Evolutionary conservation across 1,140 invertebrate species (phyloP).

Genomic region (Penaeus chinensis): DNA sequence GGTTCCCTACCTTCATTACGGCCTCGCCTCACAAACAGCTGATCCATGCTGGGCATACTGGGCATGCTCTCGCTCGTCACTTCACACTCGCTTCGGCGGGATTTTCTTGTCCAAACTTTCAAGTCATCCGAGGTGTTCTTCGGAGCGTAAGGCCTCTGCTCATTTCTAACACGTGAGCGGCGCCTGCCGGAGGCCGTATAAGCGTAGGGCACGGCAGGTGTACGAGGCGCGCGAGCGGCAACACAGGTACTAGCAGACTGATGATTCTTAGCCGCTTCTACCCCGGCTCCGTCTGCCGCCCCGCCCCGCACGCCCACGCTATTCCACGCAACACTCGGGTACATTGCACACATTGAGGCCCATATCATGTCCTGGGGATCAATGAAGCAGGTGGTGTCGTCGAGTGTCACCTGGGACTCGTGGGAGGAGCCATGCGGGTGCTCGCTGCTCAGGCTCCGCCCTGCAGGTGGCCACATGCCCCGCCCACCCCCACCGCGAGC

Average conservation of each 20-base stretch:
- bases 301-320: constrained; percentile 43
- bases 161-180: constrained; percentile 18
- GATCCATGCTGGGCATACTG: constrained; percentile 5
- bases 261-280: constrained; percentile 4
- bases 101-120: constrained; percentile 18
- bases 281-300: constrained; percentile 22
- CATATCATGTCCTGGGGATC: constrained; percentile 32
- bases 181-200: neutral
- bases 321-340: constrained; percentile 37
- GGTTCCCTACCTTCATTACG: neutral
- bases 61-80: neutral
- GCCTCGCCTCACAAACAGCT: constrained; percentile 1
- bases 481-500: constrained; percentile 22
- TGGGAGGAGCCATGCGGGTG: neutral
- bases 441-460: constrained; percentile 5
- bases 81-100: neutral
- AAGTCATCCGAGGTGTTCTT: neutral
- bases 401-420: neutral
- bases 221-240: constrained; percentile 22
- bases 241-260: constrained; percentile 49
- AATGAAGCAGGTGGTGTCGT: constrained; percentile 26
- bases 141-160: neutral
- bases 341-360: constrained; percentile 28
- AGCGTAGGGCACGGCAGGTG: constrained; percentile 1
- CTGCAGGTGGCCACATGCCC: neutral